phyloP scores from a whole-genome alignment of 2,113 vertebrate genomes.

The Apteryx owenii region DNA sequence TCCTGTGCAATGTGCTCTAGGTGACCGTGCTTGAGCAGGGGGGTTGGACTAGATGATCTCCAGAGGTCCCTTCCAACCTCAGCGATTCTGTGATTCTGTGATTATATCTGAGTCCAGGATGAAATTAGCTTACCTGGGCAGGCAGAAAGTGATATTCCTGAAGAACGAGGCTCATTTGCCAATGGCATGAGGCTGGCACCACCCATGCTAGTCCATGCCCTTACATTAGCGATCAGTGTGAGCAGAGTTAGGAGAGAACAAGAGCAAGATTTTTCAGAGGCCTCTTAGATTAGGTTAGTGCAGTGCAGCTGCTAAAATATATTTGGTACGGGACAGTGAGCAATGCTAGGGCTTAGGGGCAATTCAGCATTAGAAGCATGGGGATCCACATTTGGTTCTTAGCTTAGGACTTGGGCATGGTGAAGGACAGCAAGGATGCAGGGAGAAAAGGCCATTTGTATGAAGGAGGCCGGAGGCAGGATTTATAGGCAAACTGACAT shows the following conservation, averaged over 20 bases:
- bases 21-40: too few relatives aligned
- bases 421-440: neutral
- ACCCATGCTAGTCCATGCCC: neutral
- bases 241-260: neutral
- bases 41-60: too few relatives aligned
- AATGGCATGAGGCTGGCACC: neutral
- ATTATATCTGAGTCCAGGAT: neutral
- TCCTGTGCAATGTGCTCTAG: too few relatives aligned
- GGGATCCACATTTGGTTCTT: neutral
- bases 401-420: neutral
- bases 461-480: neutral
- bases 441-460: neutral
- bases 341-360: neutral
- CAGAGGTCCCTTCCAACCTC: too few relatives aligned
- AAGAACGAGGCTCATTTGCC: neutral
- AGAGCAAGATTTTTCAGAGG: neutral
- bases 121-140: neutral
- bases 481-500: neutral
- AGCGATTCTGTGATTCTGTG: too few relatives aligned
- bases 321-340: neutral
- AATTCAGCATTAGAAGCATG: neutral
- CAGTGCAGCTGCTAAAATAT: fast-evolving
- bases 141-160: too few relatives aligned
- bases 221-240: neutral
- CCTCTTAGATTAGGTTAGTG: neutral